Evolutionary conservation across 2,888 invertebrate species (phyloP).

Genomic region (Hipparchia sbordonii): DNA sequence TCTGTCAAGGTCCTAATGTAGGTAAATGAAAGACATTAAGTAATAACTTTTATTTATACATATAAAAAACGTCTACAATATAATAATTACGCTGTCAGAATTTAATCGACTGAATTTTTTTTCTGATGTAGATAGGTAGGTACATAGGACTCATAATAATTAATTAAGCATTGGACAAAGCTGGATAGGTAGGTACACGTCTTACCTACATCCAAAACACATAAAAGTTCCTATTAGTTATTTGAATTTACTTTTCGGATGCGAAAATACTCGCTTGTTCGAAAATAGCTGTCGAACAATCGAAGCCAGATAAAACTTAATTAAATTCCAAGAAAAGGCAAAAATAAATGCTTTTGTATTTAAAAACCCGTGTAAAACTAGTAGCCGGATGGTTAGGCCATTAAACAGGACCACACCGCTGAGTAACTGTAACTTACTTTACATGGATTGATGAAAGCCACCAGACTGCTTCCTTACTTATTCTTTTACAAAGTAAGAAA

Average conservation of each 20-base stretch:
- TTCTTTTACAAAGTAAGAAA: constrained; percentile 29
- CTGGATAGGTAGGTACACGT: too few species aligned
- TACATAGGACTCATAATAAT: too few species aligned
- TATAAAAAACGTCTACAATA: background rate
- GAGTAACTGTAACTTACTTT: constrained; percentile 54
- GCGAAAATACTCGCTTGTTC: background rate
- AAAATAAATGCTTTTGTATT: background rate
- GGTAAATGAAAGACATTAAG: too few species aligned
- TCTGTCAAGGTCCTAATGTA: too few species aligned
- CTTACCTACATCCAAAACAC: too few species aligned
- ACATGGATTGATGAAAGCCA: constrained; percentile 46
- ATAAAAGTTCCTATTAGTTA: too few species aligned
- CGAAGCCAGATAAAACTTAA: background rate
- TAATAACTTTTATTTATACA: too few species aligned
- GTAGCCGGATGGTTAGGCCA: constrained; percentile 19
- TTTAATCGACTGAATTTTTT: too few species aligned
- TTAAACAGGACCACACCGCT: constrained; percentile 48
- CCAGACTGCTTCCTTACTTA: constrained; percentile 46
- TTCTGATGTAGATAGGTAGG: too few species aligned
- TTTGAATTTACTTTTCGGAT: too few species aligned
- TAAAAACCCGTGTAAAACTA: constrained; percentile 4
- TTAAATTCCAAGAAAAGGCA: constrained; percentile 8
- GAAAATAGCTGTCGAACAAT: background rate
- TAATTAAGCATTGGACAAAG: too few species aligned
- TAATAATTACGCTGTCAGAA: too few species aligned